Conservation (phyloP, 2,113 vertebrate genomes). For the Podiceps cristatus region DNA sequence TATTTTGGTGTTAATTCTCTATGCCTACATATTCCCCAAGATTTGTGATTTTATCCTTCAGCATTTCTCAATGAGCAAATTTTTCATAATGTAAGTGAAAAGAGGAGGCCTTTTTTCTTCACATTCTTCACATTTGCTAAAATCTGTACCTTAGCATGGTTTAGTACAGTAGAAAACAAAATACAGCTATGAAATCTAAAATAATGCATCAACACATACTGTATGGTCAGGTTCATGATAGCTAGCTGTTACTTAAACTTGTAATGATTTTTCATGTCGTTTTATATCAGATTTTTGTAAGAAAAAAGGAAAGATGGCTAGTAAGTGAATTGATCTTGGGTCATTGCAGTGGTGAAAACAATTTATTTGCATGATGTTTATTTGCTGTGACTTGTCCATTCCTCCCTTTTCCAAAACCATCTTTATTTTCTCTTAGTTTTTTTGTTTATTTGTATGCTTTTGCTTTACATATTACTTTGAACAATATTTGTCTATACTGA, state of each 20-base stretch:
- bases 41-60: constrained; percentile 24
- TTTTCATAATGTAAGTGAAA: background rate
- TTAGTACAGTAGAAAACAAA: background rate
- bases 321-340: constrained; percentile 85
- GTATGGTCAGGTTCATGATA: constrained; percentile 27
- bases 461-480: constrained; percentile 71
- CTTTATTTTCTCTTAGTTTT: constrained; percentile 72
- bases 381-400: constrained; percentile 87
- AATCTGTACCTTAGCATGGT: background rate
- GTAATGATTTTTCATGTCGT: constrained; percentile 76
- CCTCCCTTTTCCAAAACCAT: constrained; percentile 73
- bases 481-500: constrained; percentile 79
- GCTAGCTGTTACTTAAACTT: constrained; percentile 71
- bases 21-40: background rate
- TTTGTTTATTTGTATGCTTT: constrained; percentile 73
- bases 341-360: constrained; percentile 78
- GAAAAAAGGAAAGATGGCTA: constrained; percentile 93
- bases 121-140: background rate
- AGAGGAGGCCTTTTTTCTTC: background rate
- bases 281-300: constrained; percentile 89
- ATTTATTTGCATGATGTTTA: constrained; percentile 78
- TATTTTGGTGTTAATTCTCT: background rate
- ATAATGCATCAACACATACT: background rate
- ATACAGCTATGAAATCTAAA: background rate
- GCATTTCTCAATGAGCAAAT: background rate